Evolutionary conservation across 2,888 invertebrate species (phyloP).

Genomic region (Plebejus argus): DNA sequence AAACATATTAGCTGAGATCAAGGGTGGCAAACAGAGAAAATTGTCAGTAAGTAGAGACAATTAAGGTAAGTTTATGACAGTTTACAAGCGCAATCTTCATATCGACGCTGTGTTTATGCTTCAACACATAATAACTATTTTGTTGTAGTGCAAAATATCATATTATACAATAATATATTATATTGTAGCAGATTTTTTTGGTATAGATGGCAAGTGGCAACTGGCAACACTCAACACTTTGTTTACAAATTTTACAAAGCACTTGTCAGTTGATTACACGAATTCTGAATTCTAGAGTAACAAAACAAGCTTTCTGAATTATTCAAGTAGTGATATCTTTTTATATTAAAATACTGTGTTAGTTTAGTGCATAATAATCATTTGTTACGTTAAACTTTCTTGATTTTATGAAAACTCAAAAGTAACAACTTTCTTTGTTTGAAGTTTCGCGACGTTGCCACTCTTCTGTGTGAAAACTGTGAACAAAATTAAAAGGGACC

Average conservation of each 20-base stretch:
- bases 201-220: neutral
- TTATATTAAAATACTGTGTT: constrained; percentile 17
- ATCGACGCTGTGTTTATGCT: too few relatives aligned
- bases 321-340: neutral
- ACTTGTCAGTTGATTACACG: constrained; percentile 27
- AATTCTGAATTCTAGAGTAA: neutral
- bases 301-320: neutral
- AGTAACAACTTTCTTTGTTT: constrained; percentile 54
- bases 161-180: neutral
- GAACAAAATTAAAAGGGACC: constrained; percentile 39
- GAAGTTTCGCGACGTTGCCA: constrained; percentile 70
- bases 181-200: neutral
- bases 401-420: constrained; percentile 31
- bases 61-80: too few relatives aligned
- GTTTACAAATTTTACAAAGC: constrained; percentile 27
- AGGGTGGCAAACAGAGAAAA: too few relatives aligned
- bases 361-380: constrained; percentile 15
- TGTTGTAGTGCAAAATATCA: too few relatives aligned
- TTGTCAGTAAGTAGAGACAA: too few relatives aligned
- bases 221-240: constrained; percentile 7
- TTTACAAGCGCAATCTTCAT: too few relatives aligned
- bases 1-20: too few relatives aligned
- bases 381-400: constrained; percentile 23
- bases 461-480: constrained; percentile 48
- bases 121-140: too few relatives aligned